Evolutionary conservation across 2,113 vertebrate species (phyloP), one percentile per base, ranked within the genome.

Genomic region (Rhegmatorhina hoffmannsi): DNA sequence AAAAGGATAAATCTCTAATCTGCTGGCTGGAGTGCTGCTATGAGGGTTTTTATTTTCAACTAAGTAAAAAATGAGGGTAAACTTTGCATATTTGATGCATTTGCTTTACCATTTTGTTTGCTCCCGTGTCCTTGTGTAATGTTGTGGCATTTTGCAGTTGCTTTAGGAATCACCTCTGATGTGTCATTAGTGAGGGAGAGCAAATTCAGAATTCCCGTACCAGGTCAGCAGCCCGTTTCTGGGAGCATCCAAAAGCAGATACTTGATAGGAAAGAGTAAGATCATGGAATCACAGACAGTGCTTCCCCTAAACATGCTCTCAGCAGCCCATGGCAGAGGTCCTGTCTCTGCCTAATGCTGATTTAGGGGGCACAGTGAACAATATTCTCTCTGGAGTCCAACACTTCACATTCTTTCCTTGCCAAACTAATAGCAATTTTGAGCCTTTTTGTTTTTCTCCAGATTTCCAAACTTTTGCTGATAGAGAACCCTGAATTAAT

Each of bases 401-500:
- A 1, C 43, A 6, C 62, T 87, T 58, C 69, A 24, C 1, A 0
- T 50, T 24, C 25, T 79, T 72, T 50, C 46, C 38, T 83, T 72
- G 18, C 46, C 2, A 19, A 75, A 34, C 66, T 70, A 38, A 55
- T 49, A 63, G 58, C 66, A 80, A 17, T 59, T 84, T 67, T 53
- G 46, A 78, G 43, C 36, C 55, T 77, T 46, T 74, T n/a, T 34
- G 24, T 77, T 90, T 66, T 60, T 18, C n/a, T 87, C 49, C 63
- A 78, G 47, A 89, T 81, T 76, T 85, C 55, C 70, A 90, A 95
- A 89, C 90, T 95, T 96, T 47, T 79, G 67, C 67, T 87, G 83
- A 90, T 96, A 92, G 74, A 66, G 66, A 88, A n/a, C 55, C 73
- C 91, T 73, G 77, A 94, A 63, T 93, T 95, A 96, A 97, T 91